Conservation (phyloP, 2,888 invertebrate species). For the Epistrophe eligans region DNA sequence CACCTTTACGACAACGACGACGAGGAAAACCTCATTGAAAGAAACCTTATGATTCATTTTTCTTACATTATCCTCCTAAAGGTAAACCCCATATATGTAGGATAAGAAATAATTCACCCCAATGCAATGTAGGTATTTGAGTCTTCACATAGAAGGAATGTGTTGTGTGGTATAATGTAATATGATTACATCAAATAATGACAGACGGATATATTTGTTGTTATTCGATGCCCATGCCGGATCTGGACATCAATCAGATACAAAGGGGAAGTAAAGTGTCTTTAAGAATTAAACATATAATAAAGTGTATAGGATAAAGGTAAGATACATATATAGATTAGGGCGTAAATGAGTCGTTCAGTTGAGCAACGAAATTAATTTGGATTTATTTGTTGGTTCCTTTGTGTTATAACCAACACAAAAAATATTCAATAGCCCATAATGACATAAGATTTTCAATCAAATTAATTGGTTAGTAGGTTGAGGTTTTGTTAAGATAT, state of each 20-base stretch:
- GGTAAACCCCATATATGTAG: background rate
- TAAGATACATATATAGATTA: background rate
- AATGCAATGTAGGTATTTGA: background rate
- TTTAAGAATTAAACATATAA: conserved; percentile 14
- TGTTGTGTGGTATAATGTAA: conserved; percentile 26
- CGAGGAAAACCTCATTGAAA: conserved; percentile 33
- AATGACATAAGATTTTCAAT: background rate
- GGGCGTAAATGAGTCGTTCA: conserved; percentile 66
- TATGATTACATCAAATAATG: conserved; percentile 68
- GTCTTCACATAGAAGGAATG: background rate
- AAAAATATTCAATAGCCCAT: background rate
- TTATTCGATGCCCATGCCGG: conserved; percentile 61
- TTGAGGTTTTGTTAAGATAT: too few species aligned
- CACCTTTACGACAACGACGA: conserved; percentile 46
- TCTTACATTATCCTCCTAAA: conserved; percentile 19
- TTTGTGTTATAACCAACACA: conserved; percentile 30
- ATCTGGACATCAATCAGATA: conserved; percentile 66
- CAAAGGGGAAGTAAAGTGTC: conserved; percentile 42
- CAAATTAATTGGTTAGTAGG: background rate
- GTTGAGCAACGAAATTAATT: conserved; percentile 63
- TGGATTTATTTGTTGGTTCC: conserved; percentile 51
- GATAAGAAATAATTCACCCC: conserved; percentile 29
- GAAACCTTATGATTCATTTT: conserved; percentile 46
- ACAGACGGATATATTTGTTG: conserved; percentile 61
- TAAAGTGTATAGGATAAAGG: background rate